Evolutionary conservation across 2,888 invertebrate genomes (phyloP), one percentile per base, ranked within the genome.

Genomic region (Hipparchia sbordonii): DNA sequence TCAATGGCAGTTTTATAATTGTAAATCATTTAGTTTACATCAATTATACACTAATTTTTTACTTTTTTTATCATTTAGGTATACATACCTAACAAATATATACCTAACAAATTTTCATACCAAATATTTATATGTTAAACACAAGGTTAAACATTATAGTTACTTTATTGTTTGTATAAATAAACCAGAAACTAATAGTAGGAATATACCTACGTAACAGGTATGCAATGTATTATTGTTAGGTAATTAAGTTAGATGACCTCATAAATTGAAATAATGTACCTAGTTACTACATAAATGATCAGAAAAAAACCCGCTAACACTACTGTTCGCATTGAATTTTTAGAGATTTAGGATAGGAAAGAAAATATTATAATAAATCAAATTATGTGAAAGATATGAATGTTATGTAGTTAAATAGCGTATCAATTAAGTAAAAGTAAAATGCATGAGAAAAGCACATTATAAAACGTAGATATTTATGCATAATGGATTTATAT

Each of bases 291-390:
- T 39, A 23, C 23, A 33, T 5, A 5, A 13, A 13, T 48, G 6
- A 10, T 33, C 6, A 39, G 51, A 9, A 52, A 33, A 23, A 23
- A 46, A 13, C 54, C 61, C 52, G 45, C 52, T 9, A 63, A 33
- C 71, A 75, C 76, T 71, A 75, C 72, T 72, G 75, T 75, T 68
- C 70, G 76, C 76, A 76, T 76, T 69, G 56, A 23, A 7, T 67
- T 48, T 74, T 56, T 66, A 76, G 51, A 33, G 48, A 48, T 69
- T 71, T 69, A 74, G 57, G 23, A 66, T 66, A 65, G n/a, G 39
- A 39, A 39, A 9, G 39, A 60, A 60, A 60, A 39, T 60, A 60
- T 2, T 33, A 6, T 39, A 60, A 39, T 60, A 60, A 12, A 60
- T 12, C 39, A 60, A 39, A 6, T 60, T 60, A 60, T 60, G 10